Percentiles rank a stretch among this genome's conserved stretches.
phyloP scores from a whole-genome alignment of 2,113 vertebrate genomes.

The Syngnathus scovelli region DNA sequence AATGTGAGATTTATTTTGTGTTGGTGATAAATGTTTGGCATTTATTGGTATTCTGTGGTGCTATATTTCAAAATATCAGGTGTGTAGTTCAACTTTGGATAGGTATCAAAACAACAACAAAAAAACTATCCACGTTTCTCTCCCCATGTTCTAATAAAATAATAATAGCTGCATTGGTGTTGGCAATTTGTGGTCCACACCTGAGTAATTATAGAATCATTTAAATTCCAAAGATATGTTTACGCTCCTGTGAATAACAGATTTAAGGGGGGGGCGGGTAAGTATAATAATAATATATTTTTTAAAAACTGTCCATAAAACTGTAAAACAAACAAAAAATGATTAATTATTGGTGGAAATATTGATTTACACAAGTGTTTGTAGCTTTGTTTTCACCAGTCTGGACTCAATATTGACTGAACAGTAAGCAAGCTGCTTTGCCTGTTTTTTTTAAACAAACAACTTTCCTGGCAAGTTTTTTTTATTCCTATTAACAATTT shows the following conservation, averaged over 20 bases:
- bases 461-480: background rate
- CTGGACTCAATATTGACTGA: background rate
- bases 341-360: background rate
- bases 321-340: too few species aligned
- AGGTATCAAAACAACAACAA: background rate
- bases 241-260: background rate
- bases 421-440: background rate
- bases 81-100: background rate
- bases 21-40: background rate
- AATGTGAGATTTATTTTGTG: background rate
- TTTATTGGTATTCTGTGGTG: background rate
- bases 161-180: background rate
- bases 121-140: background rate
- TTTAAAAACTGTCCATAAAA: background rate
- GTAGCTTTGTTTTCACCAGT: background rate
- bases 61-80: background rate
- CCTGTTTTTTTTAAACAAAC: background rate
- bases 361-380: background rate
- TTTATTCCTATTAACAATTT: background rate
- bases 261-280: background rate
- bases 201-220: constrained; percentile 1
- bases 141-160: background rate
- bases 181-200: constrained; percentile 1
- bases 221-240: background rate
- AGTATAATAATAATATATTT: background rate